These are phyloP conservation scores for Oithona nana DNA, from an alignment of 2,888 invertebrate species.

Conservation along the genomic window DNA sequence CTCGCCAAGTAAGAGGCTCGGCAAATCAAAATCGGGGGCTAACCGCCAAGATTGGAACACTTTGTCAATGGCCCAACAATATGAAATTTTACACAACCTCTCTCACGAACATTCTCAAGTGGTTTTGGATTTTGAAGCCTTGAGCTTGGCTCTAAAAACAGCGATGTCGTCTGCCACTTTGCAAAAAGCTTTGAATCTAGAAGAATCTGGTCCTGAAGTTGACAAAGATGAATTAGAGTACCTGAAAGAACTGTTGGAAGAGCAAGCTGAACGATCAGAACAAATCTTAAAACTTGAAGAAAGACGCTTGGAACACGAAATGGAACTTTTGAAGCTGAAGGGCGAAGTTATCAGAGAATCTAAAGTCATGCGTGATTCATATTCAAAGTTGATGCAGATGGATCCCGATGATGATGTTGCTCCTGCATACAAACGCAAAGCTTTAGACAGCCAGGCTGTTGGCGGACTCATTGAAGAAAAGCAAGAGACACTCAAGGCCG, in stretches of 20 bases:
- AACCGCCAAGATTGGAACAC: neutral
- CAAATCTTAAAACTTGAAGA: neutral
- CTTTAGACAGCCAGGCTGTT: neutral
- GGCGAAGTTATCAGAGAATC: neutral
- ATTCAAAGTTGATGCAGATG: neutral
- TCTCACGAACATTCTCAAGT: neutral
- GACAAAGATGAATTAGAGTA: neutral
- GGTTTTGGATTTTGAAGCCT: neutral
- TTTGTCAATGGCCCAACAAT: neutral
- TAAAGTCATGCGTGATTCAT: neutral
- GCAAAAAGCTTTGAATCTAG: neutral
- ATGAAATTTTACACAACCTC: neutral
- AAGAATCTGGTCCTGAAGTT: neutral
- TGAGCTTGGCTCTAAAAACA: neutral
- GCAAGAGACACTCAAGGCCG: neutral
- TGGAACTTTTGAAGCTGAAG: neutral
- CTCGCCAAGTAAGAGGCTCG: neutral
- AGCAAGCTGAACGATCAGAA: neutral
- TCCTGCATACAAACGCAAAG: neutral
- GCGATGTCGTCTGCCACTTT: neutral
- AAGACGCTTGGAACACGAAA: neutral
- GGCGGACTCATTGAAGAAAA: neutral
- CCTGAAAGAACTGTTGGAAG: neutral
- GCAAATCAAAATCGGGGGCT: neutral
- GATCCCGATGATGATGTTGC: neutral